Percentiles rank a stretch among this genome's conserved stretches.
Evolutionary conservation across 2,113 vertebrate genomes (phyloP).

Genomic region (Phrynocephalus versicolor): DNA sequence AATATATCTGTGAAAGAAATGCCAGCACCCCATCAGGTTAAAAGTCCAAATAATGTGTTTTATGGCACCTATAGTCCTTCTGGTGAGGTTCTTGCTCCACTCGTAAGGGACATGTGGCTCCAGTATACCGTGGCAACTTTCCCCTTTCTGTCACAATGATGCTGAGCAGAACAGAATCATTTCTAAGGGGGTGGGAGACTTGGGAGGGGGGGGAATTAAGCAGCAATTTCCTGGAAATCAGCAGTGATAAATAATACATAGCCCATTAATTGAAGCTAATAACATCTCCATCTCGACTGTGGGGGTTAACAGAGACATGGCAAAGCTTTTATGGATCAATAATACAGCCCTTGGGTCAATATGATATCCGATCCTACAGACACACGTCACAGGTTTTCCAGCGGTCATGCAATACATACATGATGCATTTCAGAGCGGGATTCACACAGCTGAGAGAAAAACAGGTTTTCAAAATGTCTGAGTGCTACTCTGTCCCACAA

Average conservation of each 20-base stretch:
- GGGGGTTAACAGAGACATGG: neutral
- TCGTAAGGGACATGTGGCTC: neutral
- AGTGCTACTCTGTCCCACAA: no score
- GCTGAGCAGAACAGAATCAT: neutral
- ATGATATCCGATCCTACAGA: neutral
- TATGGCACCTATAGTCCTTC: no score
- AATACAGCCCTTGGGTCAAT: rapidly evolving
- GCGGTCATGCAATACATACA: neutral
- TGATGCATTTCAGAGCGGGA: neutral
- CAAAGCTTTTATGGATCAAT: conserved; percentile 35
- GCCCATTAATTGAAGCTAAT: conserved; percentile 46
- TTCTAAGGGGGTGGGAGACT: no score
- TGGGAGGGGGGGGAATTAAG: no score
- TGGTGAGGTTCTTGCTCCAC: neutral
- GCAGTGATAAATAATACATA: conserved; percentile 33
- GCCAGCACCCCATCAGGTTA: no score
- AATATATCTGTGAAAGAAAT: no score
- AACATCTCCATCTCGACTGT: conserved; percentile 44
- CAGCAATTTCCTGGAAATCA: neutral
- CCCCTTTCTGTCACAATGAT: neutral
- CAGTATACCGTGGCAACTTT: neutral
- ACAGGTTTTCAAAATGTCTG: neutral
- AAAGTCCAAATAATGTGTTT: neutral
- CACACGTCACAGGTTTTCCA: neutral
- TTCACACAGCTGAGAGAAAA: rapidly evolving